Evolutionary conservation across 1,140 invertebrate genomes (phyloP).

Genomic region (Stenopsyche tienmushanensis): DNA sequence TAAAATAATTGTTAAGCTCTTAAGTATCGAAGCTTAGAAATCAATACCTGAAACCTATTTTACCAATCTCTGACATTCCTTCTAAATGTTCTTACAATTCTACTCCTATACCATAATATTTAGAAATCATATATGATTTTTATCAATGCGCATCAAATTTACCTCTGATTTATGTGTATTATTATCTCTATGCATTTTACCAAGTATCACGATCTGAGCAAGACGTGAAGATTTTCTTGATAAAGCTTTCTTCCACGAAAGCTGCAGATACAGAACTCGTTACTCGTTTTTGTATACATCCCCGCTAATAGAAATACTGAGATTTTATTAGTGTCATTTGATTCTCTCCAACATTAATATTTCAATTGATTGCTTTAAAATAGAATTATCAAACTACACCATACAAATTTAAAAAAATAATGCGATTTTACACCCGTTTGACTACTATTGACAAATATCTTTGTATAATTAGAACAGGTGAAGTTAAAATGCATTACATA

Average conservation of each 20-base stretch:
- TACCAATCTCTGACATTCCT: no score
- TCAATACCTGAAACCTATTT: no score
- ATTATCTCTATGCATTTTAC: slow-evolving; percentile 15
- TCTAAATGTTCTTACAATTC: no score
- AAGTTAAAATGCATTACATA: no score
- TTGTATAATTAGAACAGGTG: no score
- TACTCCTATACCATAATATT: no score
- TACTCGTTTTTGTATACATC: slow-evolving; percentile 19
- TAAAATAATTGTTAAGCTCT: no score
- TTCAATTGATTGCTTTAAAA: no score
- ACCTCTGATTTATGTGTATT: background rate
- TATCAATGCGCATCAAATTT: background rate
- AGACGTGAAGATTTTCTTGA: slow-evolving; percentile 28
- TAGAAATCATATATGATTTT: no score
- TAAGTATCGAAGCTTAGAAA: no score
- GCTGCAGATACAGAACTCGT: slow-evolving; percentile 13
- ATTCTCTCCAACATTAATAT: no score
- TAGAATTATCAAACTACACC: background rate
- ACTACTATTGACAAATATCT: no score
- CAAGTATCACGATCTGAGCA: slow-evolving; percentile 8
- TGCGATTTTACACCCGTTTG: slow-evolving; percentile 1
- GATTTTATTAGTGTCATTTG: slow-evolving; percentile 13
- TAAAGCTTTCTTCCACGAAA: slow-evolving; percentile 7
- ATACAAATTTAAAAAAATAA: background rate
- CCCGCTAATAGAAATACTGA: slow-evolving; percentile 14